These are phyloP conservation scores for Rhyacichthys aspro DNA, from an alignment of 2,797 vertebrate genomes.

Conservation along the genomic window DNA sequence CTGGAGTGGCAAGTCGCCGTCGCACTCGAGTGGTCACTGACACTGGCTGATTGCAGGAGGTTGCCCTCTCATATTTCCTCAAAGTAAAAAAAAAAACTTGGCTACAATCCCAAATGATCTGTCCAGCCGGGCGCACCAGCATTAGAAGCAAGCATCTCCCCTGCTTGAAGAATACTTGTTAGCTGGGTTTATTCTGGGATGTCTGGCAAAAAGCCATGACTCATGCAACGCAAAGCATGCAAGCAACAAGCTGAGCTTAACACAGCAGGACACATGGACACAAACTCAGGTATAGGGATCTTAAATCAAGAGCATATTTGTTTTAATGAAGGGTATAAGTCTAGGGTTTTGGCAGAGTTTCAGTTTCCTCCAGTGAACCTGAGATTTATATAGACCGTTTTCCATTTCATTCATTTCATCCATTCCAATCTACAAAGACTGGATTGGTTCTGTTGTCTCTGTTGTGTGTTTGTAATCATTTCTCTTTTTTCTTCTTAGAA, in stretches of 20 bases:
- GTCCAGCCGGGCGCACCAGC: slow-evolving; percentile 48
- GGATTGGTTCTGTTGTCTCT: background rate
- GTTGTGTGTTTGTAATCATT: background rate
- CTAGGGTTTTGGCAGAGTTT: background rate
- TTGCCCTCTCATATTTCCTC: slow-evolving; percentile 66
- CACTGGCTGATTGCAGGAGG: slow-evolving; percentile 64
- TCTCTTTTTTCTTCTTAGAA: too few relatives aligned
- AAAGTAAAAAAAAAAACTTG: slow-evolving; percentile 56
- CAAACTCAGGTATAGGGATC: slow-evolving; percentile 6
- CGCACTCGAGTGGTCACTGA: slow-evolving; percentile 61
- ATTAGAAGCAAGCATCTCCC: slow-evolving; percentile 37
- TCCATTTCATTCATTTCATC: slow-evolving; percentile 2
- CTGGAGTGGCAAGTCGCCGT: slow-evolving; percentile 49
- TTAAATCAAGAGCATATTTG: background rate
- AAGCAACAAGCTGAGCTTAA: slow-evolving; percentile 38
- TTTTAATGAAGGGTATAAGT: slow-evolving; percentile 7
- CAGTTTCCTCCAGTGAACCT: background rate
- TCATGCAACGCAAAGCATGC: slow-evolving; percentile 26
- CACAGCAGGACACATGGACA: slow-evolving; percentile 18
- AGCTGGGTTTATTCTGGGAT: slow-evolving; percentile 41
- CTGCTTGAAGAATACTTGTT: slow-evolving; percentile 50
- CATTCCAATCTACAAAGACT: background rate
- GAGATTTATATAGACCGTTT: background rate
- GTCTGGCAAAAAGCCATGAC: slow-evolving; percentile 45
- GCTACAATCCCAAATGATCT: slow-evolving; percentile 56